A percentile compares a stretch with the other conserved stretches of the same genome.
phyloP scores from a whole-genome alignment of 2,888 invertebrate genomes.

The Ectemnius cavifrons region DNA sequence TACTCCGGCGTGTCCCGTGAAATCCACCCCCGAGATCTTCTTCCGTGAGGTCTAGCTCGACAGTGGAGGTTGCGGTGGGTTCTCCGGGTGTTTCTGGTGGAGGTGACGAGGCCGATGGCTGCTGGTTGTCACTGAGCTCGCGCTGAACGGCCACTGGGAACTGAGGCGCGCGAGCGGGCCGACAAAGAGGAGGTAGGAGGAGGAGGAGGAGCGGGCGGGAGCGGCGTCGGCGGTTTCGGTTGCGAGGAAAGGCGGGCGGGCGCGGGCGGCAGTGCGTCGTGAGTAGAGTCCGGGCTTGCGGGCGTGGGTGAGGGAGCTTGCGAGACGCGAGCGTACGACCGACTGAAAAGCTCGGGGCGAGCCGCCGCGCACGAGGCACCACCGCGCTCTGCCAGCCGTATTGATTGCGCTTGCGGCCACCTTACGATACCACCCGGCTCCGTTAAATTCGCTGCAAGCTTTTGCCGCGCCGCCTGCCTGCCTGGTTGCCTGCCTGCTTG shows the following conservation, averaged over 20 bases:
- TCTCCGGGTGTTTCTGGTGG: no score
- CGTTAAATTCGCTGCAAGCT: constrained; percentile 54
- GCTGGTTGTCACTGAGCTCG: constrained; percentile 11
- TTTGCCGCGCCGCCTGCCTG: constrained; percentile 38
- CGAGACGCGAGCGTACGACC: constrained; percentile 65
- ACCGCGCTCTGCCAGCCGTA: constrained; percentile 53
- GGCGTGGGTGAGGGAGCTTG: constrained; percentile 56
- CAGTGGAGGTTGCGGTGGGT: no score
- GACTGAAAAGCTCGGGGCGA: constrained; percentile 67
- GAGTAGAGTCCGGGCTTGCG: constrained; percentile 1
- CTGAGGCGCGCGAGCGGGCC: constrained; percentile 24
- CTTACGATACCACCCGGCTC: constrained; percentile 44
- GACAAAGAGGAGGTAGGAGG: not conserved
- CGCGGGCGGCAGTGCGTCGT: constrained; percentile 4
- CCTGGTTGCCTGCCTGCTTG: not conserved
- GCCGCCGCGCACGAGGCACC: constrained; percentile 58
- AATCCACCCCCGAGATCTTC: not conserved
- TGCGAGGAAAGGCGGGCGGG: constrained; percentile 10
- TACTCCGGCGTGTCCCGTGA: not conserved
- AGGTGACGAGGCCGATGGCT: no score
- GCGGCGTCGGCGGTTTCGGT: not conserved
- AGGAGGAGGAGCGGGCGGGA: no score
- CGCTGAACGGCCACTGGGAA: not conserved
- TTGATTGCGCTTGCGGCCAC: constrained; percentile 55
- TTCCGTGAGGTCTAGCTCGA: constrained; percentile 1